A percentile compares a stretch with the other conserved stretches of the same genome.
phyloP scores from a whole-genome alignment of 1,140 invertebrate species.

The Paracyclopina nana region DNA sequence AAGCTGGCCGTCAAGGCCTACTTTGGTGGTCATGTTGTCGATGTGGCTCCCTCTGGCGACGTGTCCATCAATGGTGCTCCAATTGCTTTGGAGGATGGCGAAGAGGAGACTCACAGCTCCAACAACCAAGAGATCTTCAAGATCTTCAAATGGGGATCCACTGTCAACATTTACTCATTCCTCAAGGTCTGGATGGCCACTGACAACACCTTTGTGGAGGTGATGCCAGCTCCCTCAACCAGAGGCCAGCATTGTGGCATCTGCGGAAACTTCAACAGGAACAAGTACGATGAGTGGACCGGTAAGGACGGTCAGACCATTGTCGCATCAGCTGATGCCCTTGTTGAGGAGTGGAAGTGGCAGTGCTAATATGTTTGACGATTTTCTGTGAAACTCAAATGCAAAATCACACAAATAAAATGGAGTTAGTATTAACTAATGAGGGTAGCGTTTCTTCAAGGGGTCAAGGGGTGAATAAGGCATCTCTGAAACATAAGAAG shows the following conservation, averaged over 20 bases:
- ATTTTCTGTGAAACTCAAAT: no score
- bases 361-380: constrained; percentile 6
- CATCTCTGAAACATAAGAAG: no score
- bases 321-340: not conserved
- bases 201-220: constrained; percentile 16
- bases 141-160: constrained; percentile 15
- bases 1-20: constrained; percentile 18
- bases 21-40: constrained; percentile 18
- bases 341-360: constrained; percentile 12
- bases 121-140: constrained; percentile 14
- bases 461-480: no score
- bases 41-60: constrained; percentile 15
- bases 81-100: constrained; percentile 11
- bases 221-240: constrained; percentile 17
- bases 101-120: constrained; percentile 11
- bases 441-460: no score
- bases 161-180: constrained; percentile 17
- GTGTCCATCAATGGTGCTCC: constrained; percentile 18
- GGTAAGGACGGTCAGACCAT: not conserved
- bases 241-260: constrained; percentile 19
- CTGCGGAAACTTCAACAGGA: constrained; percentile 20
- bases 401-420: no score
- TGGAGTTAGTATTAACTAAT: no score
- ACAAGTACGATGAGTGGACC: constrained; percentile 17
- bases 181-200: constrained; percentile 11